Evolutionary conservation across 2,797 vertebrate genomes (phyloP).

Genomic region (Rhincodon typus): DNA sequence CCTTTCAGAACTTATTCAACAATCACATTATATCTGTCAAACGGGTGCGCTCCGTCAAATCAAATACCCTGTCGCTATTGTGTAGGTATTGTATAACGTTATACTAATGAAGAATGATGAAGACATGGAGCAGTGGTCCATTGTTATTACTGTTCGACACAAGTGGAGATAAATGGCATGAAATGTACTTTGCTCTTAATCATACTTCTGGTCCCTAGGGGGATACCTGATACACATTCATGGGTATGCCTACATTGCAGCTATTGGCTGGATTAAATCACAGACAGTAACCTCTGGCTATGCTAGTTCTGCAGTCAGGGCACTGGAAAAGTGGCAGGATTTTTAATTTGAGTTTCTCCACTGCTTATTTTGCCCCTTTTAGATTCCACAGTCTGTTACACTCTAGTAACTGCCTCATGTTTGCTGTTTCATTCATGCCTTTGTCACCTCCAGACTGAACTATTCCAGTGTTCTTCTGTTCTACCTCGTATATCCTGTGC

Average conservation of each 20-base stretch:
- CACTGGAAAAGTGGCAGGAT: background rate
- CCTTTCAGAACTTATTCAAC: background rate
- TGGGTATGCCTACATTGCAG: background rate
- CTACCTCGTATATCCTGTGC: background rate
- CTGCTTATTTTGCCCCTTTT: background rate
- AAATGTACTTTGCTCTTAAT: background rate
- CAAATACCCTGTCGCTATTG: background rate
- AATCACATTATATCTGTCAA: background rate
- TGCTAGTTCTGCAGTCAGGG: background rate
- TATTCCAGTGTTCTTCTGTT: background rate
- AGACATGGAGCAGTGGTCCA: background rate
- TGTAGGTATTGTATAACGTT: background rate
- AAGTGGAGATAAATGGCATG: background rate
- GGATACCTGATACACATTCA: background rate
- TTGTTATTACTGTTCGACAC: background rate
- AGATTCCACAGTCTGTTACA: background rate
- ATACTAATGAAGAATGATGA: background rate
- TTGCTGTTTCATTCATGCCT: background rate
- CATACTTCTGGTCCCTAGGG: background rate
- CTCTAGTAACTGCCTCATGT: background rate
- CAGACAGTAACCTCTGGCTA: background rate
- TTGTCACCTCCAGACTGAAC: background rate
- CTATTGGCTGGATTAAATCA: background rate
- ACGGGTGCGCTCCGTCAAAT: background rate
- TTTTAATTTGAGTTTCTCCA: background rate